Base-by-base conservation (phyloP, 2,888 invertebrate species). In the Xanthia icteritia region DNA sequence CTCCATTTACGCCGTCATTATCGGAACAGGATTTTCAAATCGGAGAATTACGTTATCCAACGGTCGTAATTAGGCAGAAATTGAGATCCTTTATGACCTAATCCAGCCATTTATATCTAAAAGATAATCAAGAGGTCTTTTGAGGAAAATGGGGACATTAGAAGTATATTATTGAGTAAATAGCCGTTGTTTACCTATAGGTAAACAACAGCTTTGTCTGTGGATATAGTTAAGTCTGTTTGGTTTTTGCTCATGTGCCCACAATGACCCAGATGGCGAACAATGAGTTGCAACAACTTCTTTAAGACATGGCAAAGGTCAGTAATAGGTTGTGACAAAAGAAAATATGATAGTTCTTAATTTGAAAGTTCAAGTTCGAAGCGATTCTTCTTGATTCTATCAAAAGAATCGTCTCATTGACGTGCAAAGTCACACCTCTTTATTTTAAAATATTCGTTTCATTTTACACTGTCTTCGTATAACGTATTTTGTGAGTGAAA, bases 51-150 rank as follows among this genome's bases (percentile, higher is more conserved):
- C 42, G 65, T 73, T 73, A 73, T 85, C 61, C 69, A 66, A 60
- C 48, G n/a, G 39, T 36, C 54, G 60, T 73, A 79, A 84, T 84
- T 82, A 76, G 61, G 39, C 1, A 64, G 78, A 82, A 71, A 85
- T 84, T 85, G 74, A 78, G 75, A 72, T 71, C 82, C 42, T 85
- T 84, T 75, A 85, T 72, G 71, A 77, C 56, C 54, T 58, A 65
- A 85, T 85, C 54, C 58, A n/a, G 45, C 20, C 13, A 84, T 82
- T 82, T 82, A 85, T 73, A 48, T 48, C 17, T 48, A 56, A 31
- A 61, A 77, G 72, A 75, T 85, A 85, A 82, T 85, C 66, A 77
- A 39, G 13, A 70, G 80, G 56, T 73, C 5, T 71, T 77, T 81
- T 58, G 17, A 58, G 11, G 61, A 67, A 76, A 80, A 76, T 72